These are phyloP conservation scores for Archips crataeganus DNA, from an alignment of 2,888 invertebrate genomes.

Conservation along the genomic window DNA sequence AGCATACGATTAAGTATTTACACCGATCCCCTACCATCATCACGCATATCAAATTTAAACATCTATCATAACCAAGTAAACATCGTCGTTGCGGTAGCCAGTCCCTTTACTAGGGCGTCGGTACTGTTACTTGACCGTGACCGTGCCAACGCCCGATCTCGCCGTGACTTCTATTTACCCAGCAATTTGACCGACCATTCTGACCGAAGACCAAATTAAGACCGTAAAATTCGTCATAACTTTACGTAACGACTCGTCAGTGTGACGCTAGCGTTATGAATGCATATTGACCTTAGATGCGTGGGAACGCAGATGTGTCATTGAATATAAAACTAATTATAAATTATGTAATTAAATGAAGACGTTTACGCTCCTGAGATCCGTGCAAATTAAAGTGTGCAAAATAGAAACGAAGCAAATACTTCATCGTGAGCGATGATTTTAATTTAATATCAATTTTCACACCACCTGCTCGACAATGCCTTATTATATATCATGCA, in stretches of 20 bases:
- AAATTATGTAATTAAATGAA: constrained; percentile 1
- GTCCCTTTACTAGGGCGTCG: constrained; percentile 75
- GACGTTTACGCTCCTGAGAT: not conserved
- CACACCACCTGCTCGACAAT: no score
- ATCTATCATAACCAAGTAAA: not conserved
- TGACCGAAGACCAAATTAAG: constrained; percentile 43
- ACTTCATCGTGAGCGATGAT: not conserved
- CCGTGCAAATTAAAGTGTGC: not conserved
- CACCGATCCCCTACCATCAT: not conserved
- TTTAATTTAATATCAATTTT: no score
- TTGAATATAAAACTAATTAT: constrained; percentile 3
- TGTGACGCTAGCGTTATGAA: constrained; percentile 10
- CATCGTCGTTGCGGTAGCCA: not conserved
- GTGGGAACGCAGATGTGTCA: not conserved
- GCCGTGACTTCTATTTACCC: constrained; percentile 20
- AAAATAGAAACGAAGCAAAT: not conserved
- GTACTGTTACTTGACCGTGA: constrained; percentile 79
- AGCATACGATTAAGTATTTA: no score
- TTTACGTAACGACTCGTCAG: constrained; percentile 16
- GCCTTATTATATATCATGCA: no score
- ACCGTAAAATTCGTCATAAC: constrained; percentile 16
- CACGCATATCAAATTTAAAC: not conserved
- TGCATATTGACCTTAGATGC: constrained; percentile 13
- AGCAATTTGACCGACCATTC: constrained; percentile 57
- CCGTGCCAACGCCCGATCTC: constrained; percentile 63